Conservation (phyloP, 2,888 invertebrate genomes). For the Scelioninae gen. 1 region DNA sequence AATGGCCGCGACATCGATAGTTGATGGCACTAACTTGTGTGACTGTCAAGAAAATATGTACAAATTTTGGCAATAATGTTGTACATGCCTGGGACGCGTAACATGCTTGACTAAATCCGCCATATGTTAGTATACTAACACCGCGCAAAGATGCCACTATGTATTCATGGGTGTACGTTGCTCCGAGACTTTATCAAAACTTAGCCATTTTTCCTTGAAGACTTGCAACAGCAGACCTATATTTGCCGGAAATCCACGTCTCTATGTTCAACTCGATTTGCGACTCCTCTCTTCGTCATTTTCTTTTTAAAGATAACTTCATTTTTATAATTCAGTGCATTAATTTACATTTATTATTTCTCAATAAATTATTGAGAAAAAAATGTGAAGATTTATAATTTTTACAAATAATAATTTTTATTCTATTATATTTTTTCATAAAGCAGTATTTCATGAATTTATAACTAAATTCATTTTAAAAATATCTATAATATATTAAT, state of each 20-base stretch:
- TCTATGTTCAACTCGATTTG: conserved; percentile 46
- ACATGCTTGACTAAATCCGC: conserved; percentile 50
- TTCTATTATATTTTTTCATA: too few relatives aligned
- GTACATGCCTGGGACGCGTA: conserved; percentile 18
- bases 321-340: too few relatives aligned
- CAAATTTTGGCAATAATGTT: conserved; percentile 49
- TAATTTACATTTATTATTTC: too few relatives aligned
- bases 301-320: too few relatives aligned
- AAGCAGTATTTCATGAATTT: too few relatives aligned
- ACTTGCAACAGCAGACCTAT: conserved; percentile 22
- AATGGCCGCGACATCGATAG: conserved; percentile 15
- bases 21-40: conserved; percentile 26
- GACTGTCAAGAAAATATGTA: conserved; percentile 50
- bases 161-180: conserved; percentile 75
- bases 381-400: too few relatives aligned
- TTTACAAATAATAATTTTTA: too few relatives aligned
- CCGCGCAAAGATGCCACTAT: conserved; percentile 70
- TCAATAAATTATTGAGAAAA: too few relatives aligned
- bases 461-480: too few relatives aligned
- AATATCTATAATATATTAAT: too few relatives aligned
- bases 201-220: conserved; percentile 74
- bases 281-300: conserved; percentile 19
- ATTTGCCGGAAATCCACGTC: conserved; percentile 41
- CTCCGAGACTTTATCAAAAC: conserved; percentile 76
- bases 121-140: conserved; percentile 47